These are phyloP conservation scores for Orestias chungarensis DNA, from an alignment of 2,797 vertebrate species.

Conservation along the genomic window DNA sequence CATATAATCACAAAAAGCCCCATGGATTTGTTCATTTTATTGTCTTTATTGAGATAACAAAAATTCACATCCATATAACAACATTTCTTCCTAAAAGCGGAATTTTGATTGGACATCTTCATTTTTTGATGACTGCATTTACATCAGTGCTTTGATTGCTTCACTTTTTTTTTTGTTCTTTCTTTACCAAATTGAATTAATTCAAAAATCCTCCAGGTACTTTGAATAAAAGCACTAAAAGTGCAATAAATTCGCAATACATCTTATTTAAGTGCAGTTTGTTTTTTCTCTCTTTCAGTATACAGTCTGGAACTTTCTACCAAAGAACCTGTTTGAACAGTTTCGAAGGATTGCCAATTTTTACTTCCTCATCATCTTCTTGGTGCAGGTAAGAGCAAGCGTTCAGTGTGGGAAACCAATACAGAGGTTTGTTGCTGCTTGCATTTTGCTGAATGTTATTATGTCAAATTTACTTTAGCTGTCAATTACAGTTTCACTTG, in stretches of 20 bases:
- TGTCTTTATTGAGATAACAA: too few relatives aligned
- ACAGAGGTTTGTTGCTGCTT: neutral
- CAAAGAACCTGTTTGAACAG: slow-evolving; percentile 99
- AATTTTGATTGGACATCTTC: neutral
- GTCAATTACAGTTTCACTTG: neutral
- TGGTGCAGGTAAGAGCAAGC: slow-evolving; percentile 91
- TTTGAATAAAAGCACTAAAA: neutral
- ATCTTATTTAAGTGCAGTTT: slow-evolving; percentile 17
- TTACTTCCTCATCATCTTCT: slow-evolving; percentile 99
- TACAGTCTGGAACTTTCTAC: slow-evolving; percentile 99
- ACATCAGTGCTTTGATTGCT: neutral
- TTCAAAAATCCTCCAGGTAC: neutral
- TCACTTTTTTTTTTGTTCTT: neutral
- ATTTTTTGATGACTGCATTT: neutral
- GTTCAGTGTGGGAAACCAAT: slow-evolving; percentile 12
- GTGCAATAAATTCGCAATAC: neutral
- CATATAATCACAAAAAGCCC: neutral
- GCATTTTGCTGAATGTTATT: neutral
- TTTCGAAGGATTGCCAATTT: slow-evolving; percentile 99
- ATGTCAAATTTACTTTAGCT: neutral
- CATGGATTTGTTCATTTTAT: neutral
- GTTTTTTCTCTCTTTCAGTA: slow-evolving; percentile 80
- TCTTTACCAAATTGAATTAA: neutral
- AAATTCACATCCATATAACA: neutral
- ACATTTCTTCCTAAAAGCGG: neutral